phyloP scores from a whole-genome alignment of 2,888 invertebrate species.

The Eupithecia tripunctaria region DNA sequence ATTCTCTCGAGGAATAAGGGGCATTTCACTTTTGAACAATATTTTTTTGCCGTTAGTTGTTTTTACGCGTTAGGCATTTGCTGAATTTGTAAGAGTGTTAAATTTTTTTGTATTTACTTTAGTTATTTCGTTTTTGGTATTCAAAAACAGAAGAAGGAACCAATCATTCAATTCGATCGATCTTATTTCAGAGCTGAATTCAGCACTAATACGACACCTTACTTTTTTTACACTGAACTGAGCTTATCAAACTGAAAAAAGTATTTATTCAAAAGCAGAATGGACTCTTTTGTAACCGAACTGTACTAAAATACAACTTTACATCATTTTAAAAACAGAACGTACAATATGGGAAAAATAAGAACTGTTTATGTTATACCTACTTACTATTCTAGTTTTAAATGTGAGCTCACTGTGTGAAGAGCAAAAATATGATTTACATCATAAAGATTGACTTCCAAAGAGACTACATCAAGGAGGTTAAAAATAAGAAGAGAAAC shows the following conservation, averaged over 20 bases:
- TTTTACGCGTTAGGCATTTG: not conserved
- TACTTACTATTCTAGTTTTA: too few species aligned
- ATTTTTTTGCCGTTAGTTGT: not conserved
- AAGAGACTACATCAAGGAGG: too few species aligned
- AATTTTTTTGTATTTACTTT: not conserved
- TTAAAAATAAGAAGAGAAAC: too few species aligned
- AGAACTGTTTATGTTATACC: too few species aligned
- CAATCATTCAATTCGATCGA: not conserved
- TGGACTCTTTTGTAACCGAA: not conserved
- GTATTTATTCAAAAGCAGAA: not conserved
- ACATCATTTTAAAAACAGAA: not conserved
- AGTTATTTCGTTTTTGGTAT: not conserved
- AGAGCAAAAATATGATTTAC: too few species aligned
- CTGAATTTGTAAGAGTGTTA: not conserved
- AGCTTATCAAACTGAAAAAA: not conserved
- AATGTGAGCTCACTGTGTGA: too few species aligned
- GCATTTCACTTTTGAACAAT: too few species aligned
- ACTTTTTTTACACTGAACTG: not conserved
- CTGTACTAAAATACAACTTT: not conserved
- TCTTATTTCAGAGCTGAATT: not conserved
- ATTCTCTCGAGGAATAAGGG: not conserved
- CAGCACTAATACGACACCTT: too few species aligned
- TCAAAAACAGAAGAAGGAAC: not conserved
- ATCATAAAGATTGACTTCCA: too few species aligned
- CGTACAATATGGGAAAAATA: not conserved